Evolutionary conservation across 2,888 invertebrate genomes (phyloP).

Genomic region (Bibio marci): DNA sequence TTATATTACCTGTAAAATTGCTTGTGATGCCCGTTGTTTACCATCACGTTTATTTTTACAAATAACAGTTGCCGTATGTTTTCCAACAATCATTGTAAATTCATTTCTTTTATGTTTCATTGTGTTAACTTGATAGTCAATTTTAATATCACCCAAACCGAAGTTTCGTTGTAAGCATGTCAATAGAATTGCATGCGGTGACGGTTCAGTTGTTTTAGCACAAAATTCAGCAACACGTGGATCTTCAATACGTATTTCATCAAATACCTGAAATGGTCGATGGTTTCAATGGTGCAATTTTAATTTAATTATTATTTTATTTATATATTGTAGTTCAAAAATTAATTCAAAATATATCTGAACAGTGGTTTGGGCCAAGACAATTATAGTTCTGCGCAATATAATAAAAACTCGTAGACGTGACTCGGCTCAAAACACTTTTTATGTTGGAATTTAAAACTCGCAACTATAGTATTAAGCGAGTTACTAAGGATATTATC

Average conservation of each 20-base stretch:
- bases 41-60: conserved; percentile 94
- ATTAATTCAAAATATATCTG: too few relatives aligned
- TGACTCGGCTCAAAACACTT: too few relatives aligned
- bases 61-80: conserved; percentile 75
- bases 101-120: conserved; percentile 83
- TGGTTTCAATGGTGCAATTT: too few relatives aligned
- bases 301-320: too few relatives aligned
- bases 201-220: conserved; percentile 88
- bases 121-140: conserved; percentile 72
- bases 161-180: conserved; percentile 87
- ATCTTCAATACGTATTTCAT: conserved; percentile 85
- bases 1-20: conserved; percentile 57
- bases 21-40: conserved; percentile 90
- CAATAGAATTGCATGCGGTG: conserved; percentile 82
- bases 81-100: conserved; percentile 87
- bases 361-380: too few relatives aligned
- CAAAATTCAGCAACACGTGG: conserved; percentile 89
- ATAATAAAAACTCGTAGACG: too few relatives aligned
- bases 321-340: too few relatives aligned
- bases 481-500: too few relatives aligned
- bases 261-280: conserved; percentile 58
- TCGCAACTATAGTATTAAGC: too few relatives aligned
- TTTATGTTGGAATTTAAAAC: too few relatives aligned
- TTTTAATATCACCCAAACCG: conserved; percentile 76
- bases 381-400: too few relatives aligned